Base-by-base conservation (phyloP, 2,888 invertebrate genomes). In the Trissolcus japonicus region DNA sequence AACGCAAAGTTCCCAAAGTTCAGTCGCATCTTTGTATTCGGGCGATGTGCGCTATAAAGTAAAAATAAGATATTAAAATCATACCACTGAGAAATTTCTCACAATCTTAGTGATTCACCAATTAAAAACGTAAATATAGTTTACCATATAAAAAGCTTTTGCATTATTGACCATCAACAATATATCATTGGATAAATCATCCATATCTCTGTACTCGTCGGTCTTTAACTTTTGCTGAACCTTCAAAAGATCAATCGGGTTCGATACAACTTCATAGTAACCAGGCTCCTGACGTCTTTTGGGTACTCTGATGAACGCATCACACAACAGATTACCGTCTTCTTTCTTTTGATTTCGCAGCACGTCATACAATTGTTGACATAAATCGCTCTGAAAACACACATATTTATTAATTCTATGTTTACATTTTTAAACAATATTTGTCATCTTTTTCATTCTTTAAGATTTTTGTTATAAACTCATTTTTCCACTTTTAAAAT, bases 221-320 rank as follows among this genome's bases (percentile, higher is more conserved):
- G 96, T 98, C 92, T 98, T 98, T 9, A 99, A 90, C 89, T 98
- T 99, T 86, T 98, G 98, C 89, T 98, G 98, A 2, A 99, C 97
- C 89, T 95, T 94, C 50, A 98, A 90, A 85, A 99, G 91, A 89
- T 99, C 99, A 86, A 99, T 99, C 1, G 99, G 99, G 86, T 96
- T 96, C 6, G 94, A 92, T 1, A 99, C 97, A 43, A 97, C 95
- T 90, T 96, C 96, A 89, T 96, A 96, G 86, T 97, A 96, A 66
- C 94, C 94, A 1, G 96, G 96, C 85, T 97, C 96, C 86, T 96
- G 98, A 71, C 98, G 92, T 74, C 98, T 92, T 86, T 98, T 98
- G 0, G 99, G 98, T 9, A 95, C 97, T 81, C 98, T 91, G 82
- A 98, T 97, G 86, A 99, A 98, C 0, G 96, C 94, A 88, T 99